Evolutionary conservation across 1,140 invertebrate species (phyloP), one percentile per base, ranked within the genome.

Genomic region (Bursaphelenchus mucronatus): DNA sequence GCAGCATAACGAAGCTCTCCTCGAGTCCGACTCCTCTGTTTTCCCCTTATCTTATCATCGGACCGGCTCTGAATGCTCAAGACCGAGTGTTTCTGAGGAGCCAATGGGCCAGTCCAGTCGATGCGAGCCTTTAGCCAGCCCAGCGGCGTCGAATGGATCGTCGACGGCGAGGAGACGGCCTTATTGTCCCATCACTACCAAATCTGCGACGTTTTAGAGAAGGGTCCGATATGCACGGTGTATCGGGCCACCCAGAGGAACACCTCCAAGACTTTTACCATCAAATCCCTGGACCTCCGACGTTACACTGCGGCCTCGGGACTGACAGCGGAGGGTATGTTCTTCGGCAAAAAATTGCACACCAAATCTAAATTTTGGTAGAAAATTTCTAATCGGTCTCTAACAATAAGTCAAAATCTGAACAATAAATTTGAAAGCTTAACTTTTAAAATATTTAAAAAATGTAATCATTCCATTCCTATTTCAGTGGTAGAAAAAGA

Each of bases 201-300:
- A 44, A 13, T n/a, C 15, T 71, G 39, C 15, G 39, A 52, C 17
- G 15, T 8, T 7, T 9, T 45, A 13, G 11, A 7, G 43, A 98
- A 94, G 86, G 94, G 94, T 68, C 93, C 94, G 76, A 97, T 95
- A 85, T 96, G 92, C 82, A 87, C 96, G 75, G 92, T 97, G 43
- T 86, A 92, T 78, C 87, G 92, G 84, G 97, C 94, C 84, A 89
- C 95, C 74, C 93, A 97, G 84, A 86, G 91, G 66, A 90, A 94
- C 81, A 96, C 92, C 9, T 88, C 87, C 41, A 91, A 94, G 82
- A 91, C 92, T 80, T 97, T 95, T 86, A 94, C 94, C 67, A 94
- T 97, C 64, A 97, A 97, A 87, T 95, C 97, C 76, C 91, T 98
- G 66, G 94, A 97, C 86, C 92, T 97, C 21, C 91, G 49, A 45